phyloP scores from a whole-genome alignment of 2,113 vertebrate species.

The Phrynosoma platyrhinos region DNA sequence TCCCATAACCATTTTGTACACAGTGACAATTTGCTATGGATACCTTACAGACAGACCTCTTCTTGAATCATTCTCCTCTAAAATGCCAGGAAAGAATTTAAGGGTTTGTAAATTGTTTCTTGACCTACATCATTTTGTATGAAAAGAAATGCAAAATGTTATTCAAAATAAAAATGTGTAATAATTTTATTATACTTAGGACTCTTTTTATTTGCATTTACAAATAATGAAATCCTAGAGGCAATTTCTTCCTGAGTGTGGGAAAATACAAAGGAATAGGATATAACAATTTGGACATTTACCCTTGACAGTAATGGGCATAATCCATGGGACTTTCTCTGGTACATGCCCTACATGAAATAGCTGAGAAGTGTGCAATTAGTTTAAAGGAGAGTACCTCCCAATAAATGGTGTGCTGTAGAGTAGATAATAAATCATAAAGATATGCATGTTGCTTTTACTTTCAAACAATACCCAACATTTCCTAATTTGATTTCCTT shows the following conservation, averaged over 20 bases:
- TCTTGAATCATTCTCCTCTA: slow-evolving; percentile 82
- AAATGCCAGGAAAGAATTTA: slow-evolving; percentile 79
- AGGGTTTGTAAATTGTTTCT: slow-evolving; percentile 85
- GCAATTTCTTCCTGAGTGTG: neutral
- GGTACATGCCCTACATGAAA: neutral
- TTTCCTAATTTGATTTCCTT: neutral
- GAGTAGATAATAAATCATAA: neutral
- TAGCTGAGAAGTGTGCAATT: neutral
- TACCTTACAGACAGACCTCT: slow-evolving; percentile 80
- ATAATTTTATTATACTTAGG: slow-evolving; percentile 73
- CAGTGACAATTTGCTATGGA: slow-evolving; percentile 80
- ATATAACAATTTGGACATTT: neutral
- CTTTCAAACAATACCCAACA: neutral
- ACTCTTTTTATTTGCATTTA: slow-evolving; percentile 56
- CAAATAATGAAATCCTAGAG: neutral
- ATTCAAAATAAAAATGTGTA: slow-evolving; percentile 81
- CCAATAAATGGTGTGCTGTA: neutral
- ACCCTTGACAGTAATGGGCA: neutral
- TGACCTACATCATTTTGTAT: slow-evolving; percentile 82
- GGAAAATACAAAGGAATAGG: neutral
- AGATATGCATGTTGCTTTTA: neutral
- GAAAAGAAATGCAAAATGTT: slow-evolving; percentile 81
- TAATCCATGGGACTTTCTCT: neutral
- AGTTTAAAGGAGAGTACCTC: neutral
- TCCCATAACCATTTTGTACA: slow-evolving; percentile 79